Evolutionary conservation across 2,113 vertebrate species (phyloP), one percentile per base, ranked within the genome.

Genomic region (Anarrhichthys ocellatus): DNA sequence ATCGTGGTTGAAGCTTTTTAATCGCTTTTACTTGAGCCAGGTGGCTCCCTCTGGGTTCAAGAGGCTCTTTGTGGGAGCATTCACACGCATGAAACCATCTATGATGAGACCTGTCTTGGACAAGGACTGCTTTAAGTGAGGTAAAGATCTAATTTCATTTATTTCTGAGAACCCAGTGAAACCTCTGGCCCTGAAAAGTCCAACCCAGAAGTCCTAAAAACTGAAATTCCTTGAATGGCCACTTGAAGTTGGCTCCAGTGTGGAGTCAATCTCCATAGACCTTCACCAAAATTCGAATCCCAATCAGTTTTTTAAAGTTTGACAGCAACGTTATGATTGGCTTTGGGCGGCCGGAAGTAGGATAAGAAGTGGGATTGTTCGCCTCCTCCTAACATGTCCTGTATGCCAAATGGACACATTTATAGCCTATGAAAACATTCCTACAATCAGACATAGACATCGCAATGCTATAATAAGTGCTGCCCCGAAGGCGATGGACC

Each of bases 1-100:
- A 82, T 75, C 14, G 2, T 61, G 46, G 42, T 6, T 54, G 64
- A 80, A 61, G 50, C 63, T 79, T 80, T 80, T 84, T 48, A 83
- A 76, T 62, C 73, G 38, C 44, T 66, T 75, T 50, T n/a, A 77
- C 29, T 22, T 34, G 56, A 73, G 44, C 58, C 42, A 63, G 79
- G 54, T 83, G 67, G 22, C 73, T 80, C 44, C 67, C 13, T 22
- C 34, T 4, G 56, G 36, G 15, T 42, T 72, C 27, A 65, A 48
- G 36, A 65, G 62, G 14, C 61, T 76, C 72, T 67, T 48, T 69
- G 50, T 64, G 6, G 2, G 4, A 82, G 63, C 5, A 9, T 65
- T 76, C 34, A 34, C 10, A 4, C 24, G 46, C 50, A 32, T 64
- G 27, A 80, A 83, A 78, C 42, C 42, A 73, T 22, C 63, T 46